Percentiles rank a stretch among this genome's conserved stretches.
Conservation (phyloP, 1,140 invertebrate genomes). For the Neodiprion pinetum region DNA sequence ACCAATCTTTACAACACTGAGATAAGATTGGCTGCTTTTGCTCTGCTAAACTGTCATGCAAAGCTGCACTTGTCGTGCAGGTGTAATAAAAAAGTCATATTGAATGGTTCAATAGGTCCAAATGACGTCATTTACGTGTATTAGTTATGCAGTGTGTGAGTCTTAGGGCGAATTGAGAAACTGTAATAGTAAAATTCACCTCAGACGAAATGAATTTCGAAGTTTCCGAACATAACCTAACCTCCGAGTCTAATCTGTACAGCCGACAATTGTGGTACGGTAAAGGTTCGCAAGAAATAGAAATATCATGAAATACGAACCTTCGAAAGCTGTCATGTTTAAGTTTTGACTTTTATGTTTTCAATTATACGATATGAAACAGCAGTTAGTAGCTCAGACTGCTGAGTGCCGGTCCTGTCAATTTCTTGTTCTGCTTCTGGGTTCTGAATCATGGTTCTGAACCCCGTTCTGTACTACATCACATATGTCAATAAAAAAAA, state of each 20-base stretch:
- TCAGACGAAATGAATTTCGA: constrained; percentile 8
- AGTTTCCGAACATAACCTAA: constrained; percentile 12
- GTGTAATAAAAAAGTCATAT: too few species aligned
- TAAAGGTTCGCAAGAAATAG: background rate
- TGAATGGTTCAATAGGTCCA: background rate
- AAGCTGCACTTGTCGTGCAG: too few species aligned
- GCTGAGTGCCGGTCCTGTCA: too few species aligned
- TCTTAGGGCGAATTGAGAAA: background rate
- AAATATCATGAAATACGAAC: constrained; percentile 36
- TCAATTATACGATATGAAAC: too few species aligned
- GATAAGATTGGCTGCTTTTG: too few species aligned
- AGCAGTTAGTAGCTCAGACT: too few species aligned
- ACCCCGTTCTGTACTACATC: too few species aligned
- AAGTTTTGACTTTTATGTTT: background rate
- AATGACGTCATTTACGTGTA: background rate
- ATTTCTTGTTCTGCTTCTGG: too few species aligned
- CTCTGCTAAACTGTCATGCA: too few species aligned
- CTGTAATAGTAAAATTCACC: background rate
- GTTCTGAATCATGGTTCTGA: too few species aligned
- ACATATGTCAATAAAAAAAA: too few species aligned
- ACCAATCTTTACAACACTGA: too few species aligned
- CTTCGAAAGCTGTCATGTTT: constrained; percentile 72
- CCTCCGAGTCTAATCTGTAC: background rate
- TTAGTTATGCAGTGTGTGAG: background rate
- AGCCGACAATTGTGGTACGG: background rate